Evolutionary conservation across 2,797 vertebrate species (phyloP), one percentile per base, ranked within the genome.

Genomic region (Gastrophryne carolinensis): DNA sequence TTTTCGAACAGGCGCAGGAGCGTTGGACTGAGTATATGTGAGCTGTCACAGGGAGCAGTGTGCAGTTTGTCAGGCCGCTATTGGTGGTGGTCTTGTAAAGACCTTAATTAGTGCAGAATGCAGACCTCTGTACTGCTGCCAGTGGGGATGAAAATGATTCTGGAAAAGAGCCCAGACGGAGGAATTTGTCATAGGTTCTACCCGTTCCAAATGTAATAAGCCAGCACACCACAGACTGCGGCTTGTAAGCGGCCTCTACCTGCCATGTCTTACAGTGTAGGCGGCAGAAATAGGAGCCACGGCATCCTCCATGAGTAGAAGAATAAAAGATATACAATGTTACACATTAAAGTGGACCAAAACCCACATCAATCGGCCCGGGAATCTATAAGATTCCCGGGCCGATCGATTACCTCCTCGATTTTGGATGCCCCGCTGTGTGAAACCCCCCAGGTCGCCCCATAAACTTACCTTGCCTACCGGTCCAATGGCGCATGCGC

Each of bases 91-190:
- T 62, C 73, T 54, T 32, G 57, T 70, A 49, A 69, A 76, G 24
- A 66, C 83, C 89, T 95, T 96, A 95, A 95, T 95, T 95, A 94
- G 92, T 89, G 89, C 89, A 93, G 93, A 95, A 94, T 88, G 90
- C 89, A 88, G 92, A 89, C 90, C 91, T 91, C 86, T 91, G 89
- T 93, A 91, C 88, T 85, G 87, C 89, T 93, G 93, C 94, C 93
- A 95, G 88, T 82, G 61, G 86, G 84, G 89, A 90, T 93, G 92
- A 92, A 94, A 93, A 91, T 82, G 85, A 85, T 87, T 86, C 89
- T 91, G 91, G 89, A 83, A 81, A 73, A 83, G 88, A 92, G 93
- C 92, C 93, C 92, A 93, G 89, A 91, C 86, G 35, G 79, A 92
- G 89, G 91, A 92, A 94, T 94, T 91, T 88, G 89, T 92, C 90